Evolutionary conservation across 2,113 vertebrate genomes (phyloP), one percentile per base, ranked within the genome.

Genomic region (Anser brachyrhynchus): DNA sequence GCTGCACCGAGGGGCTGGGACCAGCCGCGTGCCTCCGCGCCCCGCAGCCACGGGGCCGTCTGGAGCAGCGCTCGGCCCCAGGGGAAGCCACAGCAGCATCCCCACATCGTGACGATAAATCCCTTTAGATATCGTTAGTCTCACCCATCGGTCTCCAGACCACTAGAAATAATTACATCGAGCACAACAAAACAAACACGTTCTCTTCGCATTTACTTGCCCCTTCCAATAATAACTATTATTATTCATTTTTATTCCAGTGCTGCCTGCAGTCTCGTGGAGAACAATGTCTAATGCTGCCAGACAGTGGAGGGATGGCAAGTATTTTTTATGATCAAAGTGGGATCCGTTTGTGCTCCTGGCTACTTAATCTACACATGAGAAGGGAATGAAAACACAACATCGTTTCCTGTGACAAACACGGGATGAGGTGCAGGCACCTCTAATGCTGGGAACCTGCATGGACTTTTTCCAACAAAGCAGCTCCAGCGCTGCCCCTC

Each of bases 231-330:
- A 33, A 35, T 3, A 20, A 20, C 61, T 49, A 0, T 0, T 41
- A 22, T 3, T 66, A 44, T 5, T 71, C 23, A 1, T 26, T 0
- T 35, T 62, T 17, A 7, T 23, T 25, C 61, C 29, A 3, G 21
- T 0, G 19, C n/a, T 22, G 64, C 52, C 39, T 12, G 26, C 75
- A 19, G 46, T 43, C 44, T 9, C 6, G 4, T 35, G 13, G 64
- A 66, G 26, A 7, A 28, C 1, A 1, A 39, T 8, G 7, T 52
- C 12, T 8, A 1, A 11, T 9, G 39, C 83, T 80, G 62, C 62
- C 31, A 21, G 79, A 35, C 52, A 11, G 2, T 0, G 0, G 74
- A 41, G 33, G 0, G 4, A 6, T 2, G 70, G 10, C 3, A 0
- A n/a, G 67, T 28, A 11, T 7, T 8, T 22, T 51, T 33, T 28